Evolutionary conservation across 2,888 invertebrate genomes (phyloP).

Genomic region (Pachydiplax longipennis): DNA sequence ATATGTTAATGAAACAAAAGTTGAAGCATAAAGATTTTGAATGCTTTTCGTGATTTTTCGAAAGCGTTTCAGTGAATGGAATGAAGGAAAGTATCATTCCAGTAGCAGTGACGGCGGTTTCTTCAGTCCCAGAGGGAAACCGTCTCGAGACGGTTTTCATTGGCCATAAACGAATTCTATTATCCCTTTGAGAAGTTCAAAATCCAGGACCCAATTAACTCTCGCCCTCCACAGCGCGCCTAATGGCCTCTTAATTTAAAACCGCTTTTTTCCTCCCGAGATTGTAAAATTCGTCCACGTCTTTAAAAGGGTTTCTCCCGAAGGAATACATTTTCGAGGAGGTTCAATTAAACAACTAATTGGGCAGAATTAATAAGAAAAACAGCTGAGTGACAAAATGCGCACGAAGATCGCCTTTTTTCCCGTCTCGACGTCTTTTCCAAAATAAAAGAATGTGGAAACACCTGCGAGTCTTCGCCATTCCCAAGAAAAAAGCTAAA

Average conservation of each 20-base stretch:
- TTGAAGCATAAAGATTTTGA: too few species aligned
- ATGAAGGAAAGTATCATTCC: too few species aligned
- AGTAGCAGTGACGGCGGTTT: neutral
- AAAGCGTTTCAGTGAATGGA: too few species aligned
- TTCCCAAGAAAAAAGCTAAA: too few species aligned
- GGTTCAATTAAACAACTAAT: neutral
- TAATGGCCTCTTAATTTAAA: constrained; percentile 1
- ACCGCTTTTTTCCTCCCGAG: neutral
- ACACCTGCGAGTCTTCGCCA: too few species aligned
- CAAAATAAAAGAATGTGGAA: too few species aligned
- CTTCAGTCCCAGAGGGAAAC: neutral
- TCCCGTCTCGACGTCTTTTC: too few species aligned
- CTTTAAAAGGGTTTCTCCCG: neutral
- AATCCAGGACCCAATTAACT: neutral
- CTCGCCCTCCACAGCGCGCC: neutral
- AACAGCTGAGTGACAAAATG: neutral
- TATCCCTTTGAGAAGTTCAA: neutral
- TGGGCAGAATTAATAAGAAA: neutral
- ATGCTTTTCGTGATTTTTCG: too few species aligned
- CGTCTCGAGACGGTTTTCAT: neutral
- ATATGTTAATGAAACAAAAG: too few species aligned
- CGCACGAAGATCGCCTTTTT: too few species aligned
- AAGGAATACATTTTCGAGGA: neutral
- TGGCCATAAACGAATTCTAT: neutral
- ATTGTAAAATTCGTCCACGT: neutral